phyloP scores from a whole-genome alignment of 2,888 invertebrate genomes.

The Sphecodes monilicornis region DNA sequence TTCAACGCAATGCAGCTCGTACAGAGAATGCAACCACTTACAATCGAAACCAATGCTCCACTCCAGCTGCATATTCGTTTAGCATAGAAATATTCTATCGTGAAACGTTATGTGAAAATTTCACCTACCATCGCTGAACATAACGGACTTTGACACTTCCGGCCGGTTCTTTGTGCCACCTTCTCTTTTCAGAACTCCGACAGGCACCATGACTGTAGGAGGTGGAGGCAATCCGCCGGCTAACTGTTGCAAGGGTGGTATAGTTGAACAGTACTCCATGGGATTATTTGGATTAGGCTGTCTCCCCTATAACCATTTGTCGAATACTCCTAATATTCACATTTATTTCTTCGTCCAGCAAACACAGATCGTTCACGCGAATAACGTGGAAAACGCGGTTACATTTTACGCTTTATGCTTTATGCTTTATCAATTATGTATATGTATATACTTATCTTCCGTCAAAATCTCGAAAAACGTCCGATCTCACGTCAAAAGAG shows the following conservation, averaged over 20 bases:
- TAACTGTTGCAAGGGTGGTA: slow-evolving; percentile 92
- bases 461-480: neutral
- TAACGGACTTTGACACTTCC: slow-evolving; percentile 90
- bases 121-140: slow-evolving; percentile 92
- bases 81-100: slow-evolving; percentile 1
- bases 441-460: neutral
- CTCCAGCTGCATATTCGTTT: slow-evolving; percentile 3
- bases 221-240: slow-evolving; percentile 84
- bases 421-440: neutral
- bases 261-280: slow-evolving; percentile 93
- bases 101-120: neutral
- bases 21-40: neutral
- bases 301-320: slow-evolving; percentile 85
- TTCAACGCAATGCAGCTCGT: neutral
- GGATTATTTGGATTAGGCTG: slow-evolving; percentile 94
- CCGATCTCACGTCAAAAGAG: neutral
- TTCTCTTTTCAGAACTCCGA: slow-evolving; percentile 92
- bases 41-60: slow-evolving; percentile 1
- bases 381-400: neutral
- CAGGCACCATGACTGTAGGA: slow-evolving; percentile 93
- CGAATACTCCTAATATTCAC: slow-evolving; percentile 82
- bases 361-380: slow-evolving; percentile 57
- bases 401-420: neutral
- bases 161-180: slow-evolving; percentile 84
- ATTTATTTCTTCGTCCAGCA: slow-evolving; percentile 58